Conservation (phyloP, 2,113 vertebrate genomes). For the Neoarius graeffei region DNA sequence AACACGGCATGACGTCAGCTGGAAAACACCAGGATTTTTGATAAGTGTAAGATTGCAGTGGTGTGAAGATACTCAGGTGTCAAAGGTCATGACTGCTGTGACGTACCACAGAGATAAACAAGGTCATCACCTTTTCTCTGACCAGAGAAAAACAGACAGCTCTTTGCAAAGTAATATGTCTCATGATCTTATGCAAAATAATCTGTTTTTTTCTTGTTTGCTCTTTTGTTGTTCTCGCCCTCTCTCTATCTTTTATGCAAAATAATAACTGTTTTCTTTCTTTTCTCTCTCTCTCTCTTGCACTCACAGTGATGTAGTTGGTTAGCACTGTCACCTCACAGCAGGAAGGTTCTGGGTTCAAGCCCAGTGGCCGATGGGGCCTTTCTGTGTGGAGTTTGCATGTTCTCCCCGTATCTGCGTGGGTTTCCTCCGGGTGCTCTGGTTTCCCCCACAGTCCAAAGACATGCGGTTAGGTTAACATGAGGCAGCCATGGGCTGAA, state of each 20-base stretch:
- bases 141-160: neutral
- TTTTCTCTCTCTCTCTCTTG: too few relatives aligned
- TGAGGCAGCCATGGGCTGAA: too few relatives aligned
- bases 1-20: neutral
- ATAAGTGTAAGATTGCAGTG: neutral
- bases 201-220: neutral
- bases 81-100: constrained; percentile 19
- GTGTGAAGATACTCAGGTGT: neutral
- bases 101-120: constrained; percentile 1
- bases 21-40: neutral
- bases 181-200: constrained; percentile 1
- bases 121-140: neutral
- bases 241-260: neutral
- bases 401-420: too few relatives aligned
- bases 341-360: too few relatives aligned
- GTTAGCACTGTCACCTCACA: too few relatives aligned
- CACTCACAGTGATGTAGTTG: too few relatives aligned
- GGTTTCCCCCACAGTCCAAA: too few relatives aligned
- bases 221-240: neutral
- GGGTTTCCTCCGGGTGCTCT: too few relatives aligned
- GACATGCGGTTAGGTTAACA: too few relatives aligned
- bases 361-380: too few relatives aligned
- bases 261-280: neutral
- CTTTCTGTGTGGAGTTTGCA: too few relatives aligned
- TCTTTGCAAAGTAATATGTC: neutral